phyloP scores from a whole-genome alignment of 2,888 invertebrate genomes.

The Gastracanthus pulcherrimus region DNA sequence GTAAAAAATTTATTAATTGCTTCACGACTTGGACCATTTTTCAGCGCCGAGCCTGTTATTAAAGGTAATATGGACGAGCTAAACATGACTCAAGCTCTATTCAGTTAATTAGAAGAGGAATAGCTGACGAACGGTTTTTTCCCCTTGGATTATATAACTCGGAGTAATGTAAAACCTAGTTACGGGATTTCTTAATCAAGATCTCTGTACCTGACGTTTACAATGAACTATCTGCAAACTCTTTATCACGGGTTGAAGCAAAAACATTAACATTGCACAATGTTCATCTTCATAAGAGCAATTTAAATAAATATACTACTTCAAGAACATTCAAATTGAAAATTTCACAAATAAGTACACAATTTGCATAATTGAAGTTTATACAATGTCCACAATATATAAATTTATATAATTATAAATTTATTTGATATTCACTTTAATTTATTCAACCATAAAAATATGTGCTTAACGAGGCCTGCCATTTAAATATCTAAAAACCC shows the following conservation, averaged over 20 bases:
- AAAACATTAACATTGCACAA: background rate
- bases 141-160: constrained; percentile 23
- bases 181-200: constrained; percentile 27
- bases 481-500: background rate
- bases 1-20: background rate
- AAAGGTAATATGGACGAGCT: background rate
- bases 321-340: too few relatives aligned
- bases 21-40: background rate
- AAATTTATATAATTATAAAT: background rate
- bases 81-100: background rate
- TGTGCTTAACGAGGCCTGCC: background rate
- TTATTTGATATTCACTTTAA: background rate
- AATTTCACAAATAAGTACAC: too few relatives aligned
- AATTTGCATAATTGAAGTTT: too few relatives aligned
- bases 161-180: background rate
- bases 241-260: background rate
- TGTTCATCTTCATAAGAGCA: background rate
- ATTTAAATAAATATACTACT: too few relatives aligned
- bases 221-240: background rate
- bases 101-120: constrained; percentile 27
- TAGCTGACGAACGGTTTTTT: background rate
- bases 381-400: too few relatives aligned
- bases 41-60: too few relatives aligned
- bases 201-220: constrained; percentile 11
- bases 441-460: background rate